These are phyloP conservation scores for Scaptomyza cyrtandrae DNA, from an alignment of 2,888 invertebrate genomes.

Conservation along the genomic window DNA sequence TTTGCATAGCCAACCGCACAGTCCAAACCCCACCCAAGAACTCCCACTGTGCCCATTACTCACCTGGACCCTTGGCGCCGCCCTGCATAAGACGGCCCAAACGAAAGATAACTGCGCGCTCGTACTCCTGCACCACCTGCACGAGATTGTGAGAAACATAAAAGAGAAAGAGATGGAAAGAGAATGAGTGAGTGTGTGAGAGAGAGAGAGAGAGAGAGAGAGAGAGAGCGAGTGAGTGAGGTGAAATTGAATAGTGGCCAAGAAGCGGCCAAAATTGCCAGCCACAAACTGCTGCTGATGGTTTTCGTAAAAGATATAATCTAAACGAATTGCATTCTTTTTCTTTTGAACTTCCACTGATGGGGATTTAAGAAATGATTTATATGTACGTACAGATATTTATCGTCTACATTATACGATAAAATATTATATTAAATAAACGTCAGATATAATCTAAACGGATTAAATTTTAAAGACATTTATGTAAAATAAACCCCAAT, in stretches of 20 bases:
- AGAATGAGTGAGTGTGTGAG: not conserved
- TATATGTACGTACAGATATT: conserved; percentile 7
- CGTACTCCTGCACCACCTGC: conserved; percentile 98
- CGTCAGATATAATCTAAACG: not conserved
- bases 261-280: conserved; percentile 13
- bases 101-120: conserved; percentile 97
- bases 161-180: conserved; percentile 1
- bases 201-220: not conserved
- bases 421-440: not conserved
- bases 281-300: conserved; percentile 32
- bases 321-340: conserved; percentile 20
- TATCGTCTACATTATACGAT: not conserved
- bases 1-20: conserved; percentile 64
- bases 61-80: conserved; percentile 97
- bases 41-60: conserved; percentile 64
- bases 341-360: not conserved
- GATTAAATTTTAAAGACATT: not conserved
- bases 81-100: conserved; percentile 94
- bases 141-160: conserved; percentile 3
- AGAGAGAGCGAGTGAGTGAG: conserved; percentile 3
- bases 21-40: not conserved
- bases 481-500: no score
- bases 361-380: conserved; percentile 21
- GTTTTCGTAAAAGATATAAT: conserved; percentile 5
- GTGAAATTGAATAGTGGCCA: conserved; percentile 44